Percentiles rank a stretch among this genome's conserved stretches.
These are phyloP conservation scores for Orchesella flavescens DNA, from an alignment of 2,888 invertebrate species.

Conservation along the genomic window DNA sequence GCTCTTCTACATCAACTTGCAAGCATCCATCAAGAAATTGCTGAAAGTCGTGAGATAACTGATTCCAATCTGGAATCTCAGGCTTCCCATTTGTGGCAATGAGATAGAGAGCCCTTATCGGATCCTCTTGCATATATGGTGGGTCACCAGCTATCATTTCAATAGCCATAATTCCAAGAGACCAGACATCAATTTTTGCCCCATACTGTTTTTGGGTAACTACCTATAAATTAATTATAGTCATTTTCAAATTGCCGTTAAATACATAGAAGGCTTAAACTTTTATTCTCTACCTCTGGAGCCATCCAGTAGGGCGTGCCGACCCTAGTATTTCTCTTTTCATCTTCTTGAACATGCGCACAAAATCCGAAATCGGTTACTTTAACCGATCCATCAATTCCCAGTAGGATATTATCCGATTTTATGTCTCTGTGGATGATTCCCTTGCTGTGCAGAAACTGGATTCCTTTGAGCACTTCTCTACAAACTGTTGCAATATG, in stretches of 20 bases:
- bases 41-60: constrained; percentile 84
- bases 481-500: constrained; percentile 96
- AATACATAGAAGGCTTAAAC: no score
- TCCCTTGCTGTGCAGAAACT: constrained; percentile 90
- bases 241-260: no score
- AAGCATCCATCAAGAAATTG: constrained; percentile 91
- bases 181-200: constrained; percentile 95
- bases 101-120: constrained; percentile 91
- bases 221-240: no score
- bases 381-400: constrained; percentile 93
- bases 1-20: constrained; percentile 91
- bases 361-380: constrained; percentile 98
- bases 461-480: constrained; percentile 90
- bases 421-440: constrained; percentile 97
- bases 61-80: constrained; percentile 87
- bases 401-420: constrained; percentile 95
- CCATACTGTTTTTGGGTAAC: constrained; percentile 94
- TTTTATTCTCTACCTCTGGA: no score
- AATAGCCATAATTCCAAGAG: constrained; percentile 96
- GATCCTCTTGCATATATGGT: constrained; percentile 96
- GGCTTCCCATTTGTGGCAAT: constrained; percentile 97
- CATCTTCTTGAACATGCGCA: constrained; percentile 94
- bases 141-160: constrained; percentile 98
- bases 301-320: constrained; percentile 96
- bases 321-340: constrained; percentile 97